Percentiles rank a stretch among this genome's conserved stretches.
Conservation (phyloP, 2,888 invertebrate genomes). For the Altica lythri region DNA sequence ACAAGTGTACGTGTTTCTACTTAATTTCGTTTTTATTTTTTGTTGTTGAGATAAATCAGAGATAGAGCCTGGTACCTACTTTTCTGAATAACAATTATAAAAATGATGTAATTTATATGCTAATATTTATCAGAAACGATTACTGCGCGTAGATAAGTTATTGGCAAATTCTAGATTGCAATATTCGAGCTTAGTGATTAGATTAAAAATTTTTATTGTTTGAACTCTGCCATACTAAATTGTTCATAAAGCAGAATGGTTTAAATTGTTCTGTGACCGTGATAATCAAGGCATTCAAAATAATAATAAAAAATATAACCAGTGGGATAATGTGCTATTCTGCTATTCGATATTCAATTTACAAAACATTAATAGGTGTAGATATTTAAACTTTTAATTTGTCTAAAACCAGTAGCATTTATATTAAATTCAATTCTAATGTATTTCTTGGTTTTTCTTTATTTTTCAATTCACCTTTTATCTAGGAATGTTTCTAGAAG, state of each 20-base stretch:
- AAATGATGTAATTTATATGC: slow-evolving; percentile 35
- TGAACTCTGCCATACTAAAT: no score
- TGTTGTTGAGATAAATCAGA: slow-evolving; percentile 25
- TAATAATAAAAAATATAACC: neutral
- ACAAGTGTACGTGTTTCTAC: slow-evolving; percentile 35
- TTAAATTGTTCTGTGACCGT: slow-evolving; percentile 5
- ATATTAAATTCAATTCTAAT: no score
- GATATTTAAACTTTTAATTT: no score
- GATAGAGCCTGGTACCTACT: slow-evolving; percentile 28
- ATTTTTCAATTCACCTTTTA: no score
- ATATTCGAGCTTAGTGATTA: slow-evolving; percentile 24
- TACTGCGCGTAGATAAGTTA: slow-evolving; percentile 25
- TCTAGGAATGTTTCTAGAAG: no score
- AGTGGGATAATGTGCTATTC: no score
- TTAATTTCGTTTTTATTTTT: slow-evolving; percentile 32
- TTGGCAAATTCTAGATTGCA: slow-evolving; percentile 31
- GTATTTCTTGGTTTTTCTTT: no score
- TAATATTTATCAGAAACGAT: slow-evolving; percentile 30
- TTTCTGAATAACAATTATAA: slow-evolving; percentile 32
- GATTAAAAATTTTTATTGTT: slow-evolving; percentile 29
- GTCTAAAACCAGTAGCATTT: no score
- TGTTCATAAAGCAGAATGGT: no score
- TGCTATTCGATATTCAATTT: no score
- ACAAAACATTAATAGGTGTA: no score
- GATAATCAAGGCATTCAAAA: neutral